Evolutionary conservation across 1,140 invertebrate genomes (phyloP), one percentile per base, ranked within the genome.

Genomic region (Eriosoma lanigerum): DNA sequence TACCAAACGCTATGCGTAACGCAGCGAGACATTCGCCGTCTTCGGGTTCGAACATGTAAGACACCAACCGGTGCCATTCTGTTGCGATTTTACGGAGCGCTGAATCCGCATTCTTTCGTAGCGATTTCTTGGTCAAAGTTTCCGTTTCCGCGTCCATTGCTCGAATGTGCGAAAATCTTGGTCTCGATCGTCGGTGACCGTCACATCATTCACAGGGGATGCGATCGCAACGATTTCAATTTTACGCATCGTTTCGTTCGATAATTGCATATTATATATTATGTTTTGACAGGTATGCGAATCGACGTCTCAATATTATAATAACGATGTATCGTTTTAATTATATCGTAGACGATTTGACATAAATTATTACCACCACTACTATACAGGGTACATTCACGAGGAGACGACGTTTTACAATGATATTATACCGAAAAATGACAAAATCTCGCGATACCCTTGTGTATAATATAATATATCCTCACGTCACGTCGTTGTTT

Each of bases 1-100:
- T 87, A 94, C 93, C 93, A 85, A 93, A 95, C 0, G 93, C 85
- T 82, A 93, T 89, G 78, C 94, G 89, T 19, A 90, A 89, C 0
- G 94, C 85, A n/a, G 91, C 93, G 29, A 95, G 87, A 84, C 90
- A 90, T 0, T 93, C 89, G 12, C 92, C 88, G 87, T 95, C 92
- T n/a, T 89, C 90, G 0, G 92, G 92, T 46, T 87, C 84, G 83
- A 92, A 90, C 82, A 94, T 84, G 73, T 90, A 88, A 15, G 82
- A 72, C 0, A 89, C 86, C 26, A 94, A 85, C 48, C 81, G 84
- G 0, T 85, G 82, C 66, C 85, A 86, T 68, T 70, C 83, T 2
- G 64, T 82, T 0, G 86, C 17, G 15, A n/a, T 12, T 13, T 8
- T 13, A 1, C 17, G 73, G 4, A n/a, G 19, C 3, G 46, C 13